Conservation (phyloP, 2,797 vertebrate genomes). For the Tenualosa thibaudeaui region DNA sequence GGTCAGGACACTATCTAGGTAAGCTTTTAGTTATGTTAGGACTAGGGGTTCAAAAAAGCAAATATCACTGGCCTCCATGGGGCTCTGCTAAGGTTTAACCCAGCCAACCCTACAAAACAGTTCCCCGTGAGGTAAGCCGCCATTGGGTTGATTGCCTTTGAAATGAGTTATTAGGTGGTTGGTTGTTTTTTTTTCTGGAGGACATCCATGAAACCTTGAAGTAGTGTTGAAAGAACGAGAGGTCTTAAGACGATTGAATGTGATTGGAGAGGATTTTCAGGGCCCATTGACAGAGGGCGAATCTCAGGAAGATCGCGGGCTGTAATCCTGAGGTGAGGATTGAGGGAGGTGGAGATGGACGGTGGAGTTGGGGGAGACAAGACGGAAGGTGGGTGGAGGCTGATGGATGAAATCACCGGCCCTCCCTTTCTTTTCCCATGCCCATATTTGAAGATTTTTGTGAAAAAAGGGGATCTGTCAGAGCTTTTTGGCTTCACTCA, state of each 20-base stretch:
- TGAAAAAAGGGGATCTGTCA: slow-evolving; percentile 47
- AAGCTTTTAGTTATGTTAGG: background rate
- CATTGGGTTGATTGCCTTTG: slow-evolving; percentile 48
- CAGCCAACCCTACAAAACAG: slow-evolving; percentile 42
- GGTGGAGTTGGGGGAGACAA: background rate
- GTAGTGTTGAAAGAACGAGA: slow-evolving; percentile 45
- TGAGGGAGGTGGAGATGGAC: slow-evolving; percentile 39
- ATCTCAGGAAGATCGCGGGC: slow-evolving; percentile 43
- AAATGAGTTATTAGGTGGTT: slow-evolving; percentile 45
- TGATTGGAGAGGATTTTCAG: slow-evolving; percentile 56
- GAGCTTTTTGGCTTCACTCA: slow-evolving; percentile 47
- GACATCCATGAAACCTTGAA: slow-evolving; percentile 35
- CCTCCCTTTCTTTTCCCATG: slow-evolving; percentile 3
- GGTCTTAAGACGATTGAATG: slow-evolving; percentile 55
- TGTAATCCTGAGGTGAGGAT: slow-evolving; percentile 37
- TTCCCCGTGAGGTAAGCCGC: slow-evolving; percentile 38
- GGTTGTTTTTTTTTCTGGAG: slow-evolving; percentile 2
- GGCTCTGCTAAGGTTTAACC: slow-evolving; percentile 34
- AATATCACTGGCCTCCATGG: slow-evolving; percentile 32
- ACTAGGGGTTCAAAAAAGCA: slow-evolving; percentile 22
- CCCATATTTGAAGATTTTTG: slow-evolving; percentile 48
- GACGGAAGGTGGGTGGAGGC: slow-evolving; percentile 32
- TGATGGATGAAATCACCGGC: slow-evolving; percentile 40
- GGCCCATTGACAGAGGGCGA: slow-evolving; percentile 40
- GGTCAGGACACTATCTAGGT: background rate